These are phyloP conservation scores for Porphyrio hochstetteri DNA, from an alignment of 2,113 vertebrate species.

Conservation along the genomic window DNA sequence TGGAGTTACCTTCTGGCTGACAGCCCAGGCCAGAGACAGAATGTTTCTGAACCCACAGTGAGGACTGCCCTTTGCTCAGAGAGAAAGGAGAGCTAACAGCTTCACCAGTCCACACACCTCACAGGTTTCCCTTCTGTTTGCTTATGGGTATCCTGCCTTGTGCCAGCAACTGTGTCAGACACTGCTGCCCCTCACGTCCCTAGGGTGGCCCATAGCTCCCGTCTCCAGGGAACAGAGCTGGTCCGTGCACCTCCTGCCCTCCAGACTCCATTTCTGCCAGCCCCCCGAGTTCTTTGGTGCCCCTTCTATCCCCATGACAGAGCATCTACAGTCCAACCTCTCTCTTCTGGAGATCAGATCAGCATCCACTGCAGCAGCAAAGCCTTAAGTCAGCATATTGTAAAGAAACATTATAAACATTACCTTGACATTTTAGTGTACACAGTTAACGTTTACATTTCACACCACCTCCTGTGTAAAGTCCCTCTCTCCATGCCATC, in stretches of 20 bases:
- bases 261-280: background rate
- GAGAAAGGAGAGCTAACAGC: background rate
- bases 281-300: background rate
- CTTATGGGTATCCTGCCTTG: background rate
- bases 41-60: background rate
- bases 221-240: background rate
- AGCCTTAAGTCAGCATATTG: background rate
- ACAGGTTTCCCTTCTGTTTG: background rate
- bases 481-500: background rate
- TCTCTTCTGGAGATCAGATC: background rate
- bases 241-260: background rate
- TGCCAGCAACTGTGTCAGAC: background rate
- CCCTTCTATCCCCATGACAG: background rate
- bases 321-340: background rate
- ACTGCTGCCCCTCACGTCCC: background rate
- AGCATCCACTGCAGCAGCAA: background rate
- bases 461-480: slow-evolving; percentile 1
- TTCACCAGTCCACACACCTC: background rate
- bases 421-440: background rate
- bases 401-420: slow-evolving; percentile 3
- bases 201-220: background rate
- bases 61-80: background rate
- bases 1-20: background rate
- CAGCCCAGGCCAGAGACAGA: background rate
- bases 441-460: slow-evolving; percentile 39